These are phyloP conservation scores for Brachirus orientalis DNA, from an alignment of 2,113 vertebrate genomes.

Conservation along the genomic window DNA sequence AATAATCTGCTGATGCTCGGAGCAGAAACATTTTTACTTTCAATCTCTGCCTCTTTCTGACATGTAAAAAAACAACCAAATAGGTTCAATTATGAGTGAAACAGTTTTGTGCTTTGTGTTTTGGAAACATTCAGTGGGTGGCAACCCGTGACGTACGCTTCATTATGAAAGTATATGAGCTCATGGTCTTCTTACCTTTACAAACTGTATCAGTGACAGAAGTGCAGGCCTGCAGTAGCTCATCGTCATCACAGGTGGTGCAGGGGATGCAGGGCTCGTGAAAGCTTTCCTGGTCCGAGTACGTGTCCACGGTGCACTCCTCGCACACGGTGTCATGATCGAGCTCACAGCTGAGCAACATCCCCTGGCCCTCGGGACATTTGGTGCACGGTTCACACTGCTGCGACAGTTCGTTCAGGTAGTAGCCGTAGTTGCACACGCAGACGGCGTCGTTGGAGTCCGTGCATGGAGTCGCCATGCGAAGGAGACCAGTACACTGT, in stretches of 20 bases:
- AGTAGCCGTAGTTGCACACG: slow-evolving; percentile 90
- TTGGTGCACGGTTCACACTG: slow-evolving; percentile 85
- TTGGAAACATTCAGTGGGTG: too few species aligned
- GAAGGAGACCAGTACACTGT: slow-evolving; percentile 84
- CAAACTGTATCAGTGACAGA: slow-evolving; percentile 83
- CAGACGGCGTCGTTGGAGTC: slow-evolving; percentile 92
- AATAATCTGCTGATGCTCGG: too few species aligned
- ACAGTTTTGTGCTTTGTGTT: too few species aligned
- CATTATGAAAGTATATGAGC: not conserved
- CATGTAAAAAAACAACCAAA: too few species aligned
- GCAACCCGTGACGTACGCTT: too few species aligned
- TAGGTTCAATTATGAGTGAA: too few species aligned
- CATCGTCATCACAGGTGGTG: slow-evolving; percentile 88
- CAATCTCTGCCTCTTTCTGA: too few species aligned
- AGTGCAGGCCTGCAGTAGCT: slow-evolving; percentile 82
- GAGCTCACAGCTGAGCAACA: slow-evolving; percentile 84
- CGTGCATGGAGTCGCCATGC: slow-evolving; percentile 92
- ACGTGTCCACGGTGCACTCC: slow-evolving; percentile 86
- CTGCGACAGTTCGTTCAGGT: slow-evolving; percentile 57
- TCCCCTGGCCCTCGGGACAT: slow-evolving; percentile 87
- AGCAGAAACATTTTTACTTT: too few species aligned
- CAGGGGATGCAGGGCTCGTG: slow-evolving; percentile 95
- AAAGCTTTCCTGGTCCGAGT: slow-evolving; percentile 91
- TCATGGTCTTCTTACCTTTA: slow-evolving; percentile 79
- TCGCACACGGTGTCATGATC: slow-evolving; percentile 89